Evolutionary conservation across 2,888 invertebrate genomes (phyloP), one percentile per base, ranked within the genome.

Genomic region (Acleris sparsana): DNA sequence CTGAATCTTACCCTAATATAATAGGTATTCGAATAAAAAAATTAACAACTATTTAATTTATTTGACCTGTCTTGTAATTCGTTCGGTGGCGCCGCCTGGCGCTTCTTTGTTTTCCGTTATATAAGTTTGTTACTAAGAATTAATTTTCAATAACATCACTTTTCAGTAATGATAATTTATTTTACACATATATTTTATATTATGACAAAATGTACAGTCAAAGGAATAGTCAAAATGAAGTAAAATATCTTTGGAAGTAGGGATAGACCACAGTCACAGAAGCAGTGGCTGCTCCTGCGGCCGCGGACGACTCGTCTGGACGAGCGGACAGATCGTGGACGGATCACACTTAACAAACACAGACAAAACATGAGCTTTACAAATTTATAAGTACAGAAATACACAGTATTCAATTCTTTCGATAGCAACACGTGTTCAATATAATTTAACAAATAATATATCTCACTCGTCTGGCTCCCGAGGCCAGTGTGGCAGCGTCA

Each of bases 41-140:
- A 73, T 72, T 76, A 73, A 75, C 70, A 74, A 77, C 78, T 78
- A 78, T 77, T 76, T 79, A 74, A 78, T 77, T 77, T 78, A 74
- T 73, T 81, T 82, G 67, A 87, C 88, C 87, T 87, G 88, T 87
- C 75, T 79, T 78, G 78, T 87, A 89, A 89, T 89, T 89, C 89
- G 89, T 88, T 88, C 75, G 78, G 85, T 87, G 86, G 77, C 72
- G 71, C 64, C 62, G 20, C 49, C 49, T 13, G 46, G 55, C 60
- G 65, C 60, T 52, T 29, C 18, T 57, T 57, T 52, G 52, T 51
- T 11, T 55, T 49, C 43, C 49, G 51, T 53, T 55, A 51, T 16
- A n/a, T 29, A 46, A 58, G 17, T 44, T 53, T 29, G 61, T 43
- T 43, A 18, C 59, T 17, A 17, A 61, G 52, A 56, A 33, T 20